Evolutionary conservation across 2,888 invertebrate species (phyloP).

Genomic region (Helleia helle): DNA sequence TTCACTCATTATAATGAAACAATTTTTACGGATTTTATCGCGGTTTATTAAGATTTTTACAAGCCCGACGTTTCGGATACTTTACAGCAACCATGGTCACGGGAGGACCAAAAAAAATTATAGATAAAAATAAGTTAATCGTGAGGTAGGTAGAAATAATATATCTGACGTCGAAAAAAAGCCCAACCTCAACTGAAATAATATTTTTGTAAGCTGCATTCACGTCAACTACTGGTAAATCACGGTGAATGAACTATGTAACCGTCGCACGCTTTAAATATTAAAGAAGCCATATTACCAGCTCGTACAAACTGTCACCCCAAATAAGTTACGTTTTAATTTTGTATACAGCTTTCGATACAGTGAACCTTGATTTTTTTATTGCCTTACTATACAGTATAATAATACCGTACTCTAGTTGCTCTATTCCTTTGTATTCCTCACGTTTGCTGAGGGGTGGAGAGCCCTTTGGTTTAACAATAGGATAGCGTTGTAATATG

Average conservation of each 20-base stretch:
- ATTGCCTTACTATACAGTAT: slow-evolving; percentile 30
- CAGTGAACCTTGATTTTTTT: slow-evolving; percentile 34
- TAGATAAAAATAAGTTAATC: too few relatives aligned
- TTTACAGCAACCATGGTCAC: too few relatives aligned
- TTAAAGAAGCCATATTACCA: slow-evolving; percentile 29
- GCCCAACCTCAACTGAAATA: neutral
- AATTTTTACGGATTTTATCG: too few relatives aligned
- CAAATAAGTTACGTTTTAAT: slow-evolving; percentile 44
- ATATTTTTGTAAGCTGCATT: too few relatives aligned
- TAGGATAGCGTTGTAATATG: slow-evolving; percentile 27
- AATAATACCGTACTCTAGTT: slow-evolving; percentile 30
- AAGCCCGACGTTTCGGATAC: too few relatives aligned
- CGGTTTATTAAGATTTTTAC: too few relatives aligned
- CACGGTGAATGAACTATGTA: slow-evolving; percentile 1
- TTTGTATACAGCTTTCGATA: slow-evolving; percentile 27
- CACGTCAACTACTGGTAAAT: neutral
- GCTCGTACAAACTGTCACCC: slow-evolving; percentile 36
- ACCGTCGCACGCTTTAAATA: slow-evolving; percentile 13
- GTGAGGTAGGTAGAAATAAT: neutral
- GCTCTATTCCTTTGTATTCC: slow-evolving; percentile 49
- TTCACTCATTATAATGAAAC: too few relatives aligned
- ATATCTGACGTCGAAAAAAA: neutral
- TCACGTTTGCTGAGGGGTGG: slow-evolving; percentile 47
- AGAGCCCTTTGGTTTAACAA: slow-evolving; percentile 40
- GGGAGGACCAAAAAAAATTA: too few relatives aligned